These are phyloP conservation scores for Tragulus kanchil DNA, from an alignment of 2,113 vertebrate genomes.

Conservation along the genomic window DNA sequence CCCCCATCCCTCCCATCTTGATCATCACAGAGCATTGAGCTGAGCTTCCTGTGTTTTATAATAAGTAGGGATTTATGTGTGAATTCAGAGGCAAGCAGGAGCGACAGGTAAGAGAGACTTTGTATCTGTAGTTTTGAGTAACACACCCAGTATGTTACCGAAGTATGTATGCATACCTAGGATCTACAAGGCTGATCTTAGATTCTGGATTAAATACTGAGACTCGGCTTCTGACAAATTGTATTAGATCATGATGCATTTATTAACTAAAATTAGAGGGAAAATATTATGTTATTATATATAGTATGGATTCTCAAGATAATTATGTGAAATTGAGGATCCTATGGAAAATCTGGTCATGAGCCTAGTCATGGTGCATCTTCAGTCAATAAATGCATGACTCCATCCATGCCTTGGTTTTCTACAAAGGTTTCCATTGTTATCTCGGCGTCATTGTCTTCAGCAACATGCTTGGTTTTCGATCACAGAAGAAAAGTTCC, in stretches of 20 bases:
- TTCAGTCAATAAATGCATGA: neutral
- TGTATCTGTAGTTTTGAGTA: neutral
- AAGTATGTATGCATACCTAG: rapidly evolving
- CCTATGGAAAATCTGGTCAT: neutral
- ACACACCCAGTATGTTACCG: neutral
- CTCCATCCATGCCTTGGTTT: neutral
- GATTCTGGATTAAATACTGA: neutral
- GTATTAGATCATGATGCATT: neutral
- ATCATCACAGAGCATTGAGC: neutral
- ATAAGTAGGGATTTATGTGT: neutral
- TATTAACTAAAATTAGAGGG: neutral
- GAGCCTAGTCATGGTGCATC: neutral
- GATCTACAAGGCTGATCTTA: neutral
- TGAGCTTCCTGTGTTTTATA: neutral
- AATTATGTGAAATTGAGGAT: neutral
- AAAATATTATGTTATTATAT: neutral
- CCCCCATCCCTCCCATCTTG: neutral
- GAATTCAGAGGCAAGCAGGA: neutral
- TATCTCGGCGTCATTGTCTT: neutral
- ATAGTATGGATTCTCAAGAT: neutral
- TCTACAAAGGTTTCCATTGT: neutral
- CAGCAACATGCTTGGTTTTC: neutral
- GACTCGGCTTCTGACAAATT: neutral
- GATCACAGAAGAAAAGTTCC: neutral
- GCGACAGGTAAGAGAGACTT: neutral